Base-by-base conservation (phyloP, 2,888 invertebrate genomes). In the Nasonovia ribisnigri region DNA sequence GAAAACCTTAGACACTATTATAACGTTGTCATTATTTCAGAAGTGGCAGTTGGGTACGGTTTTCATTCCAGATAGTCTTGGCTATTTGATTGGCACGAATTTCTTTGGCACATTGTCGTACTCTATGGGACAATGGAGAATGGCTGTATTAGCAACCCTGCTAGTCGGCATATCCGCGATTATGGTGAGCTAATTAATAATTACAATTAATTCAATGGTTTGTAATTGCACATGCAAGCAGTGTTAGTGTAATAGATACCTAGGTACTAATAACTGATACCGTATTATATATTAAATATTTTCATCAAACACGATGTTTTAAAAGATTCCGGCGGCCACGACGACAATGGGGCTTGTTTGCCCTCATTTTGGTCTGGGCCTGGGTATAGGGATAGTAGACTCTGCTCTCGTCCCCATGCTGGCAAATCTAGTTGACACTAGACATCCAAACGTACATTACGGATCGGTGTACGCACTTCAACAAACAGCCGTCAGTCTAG, bases 61-160 rank as follows among this genome's bases (percentile, higher is more conserved):
- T 11, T 98, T 98, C 95, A 97, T 98, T 94, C 98, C 98, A 0
- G 98, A 98, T 95, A 98, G 98, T 95, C 95, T 98, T 60, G 98
- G 98, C 0, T 98, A 98, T 95, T 96, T 98, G 94, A 96, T 98
- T 84, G 98, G 98, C 51, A 98, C 98, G 0, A 98, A 98, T 95
- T 97, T 97, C 95, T 97, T 98, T 95, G 98, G 98, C 13, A 96
- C 96, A 87, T 95, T 97, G 51, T 97, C 97, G 11, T 97, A 96
- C 95, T 96, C 96, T 94, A 96, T 97, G 90, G 97, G 97, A 1
- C 97, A 97, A 95, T 97, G 97, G 95, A 96, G 96, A 95, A 96
- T 97, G 48, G 97, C 97, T 0, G 96, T 97, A 91, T 95, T 96
- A 20, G 97, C 97, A 0, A 96, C 97, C 95, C 95, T 97, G 6